Evolutionary conservation across 2,888 invertebrate genomes (phyloP).

Genomic region (Frankliniella fusca): DNA sequence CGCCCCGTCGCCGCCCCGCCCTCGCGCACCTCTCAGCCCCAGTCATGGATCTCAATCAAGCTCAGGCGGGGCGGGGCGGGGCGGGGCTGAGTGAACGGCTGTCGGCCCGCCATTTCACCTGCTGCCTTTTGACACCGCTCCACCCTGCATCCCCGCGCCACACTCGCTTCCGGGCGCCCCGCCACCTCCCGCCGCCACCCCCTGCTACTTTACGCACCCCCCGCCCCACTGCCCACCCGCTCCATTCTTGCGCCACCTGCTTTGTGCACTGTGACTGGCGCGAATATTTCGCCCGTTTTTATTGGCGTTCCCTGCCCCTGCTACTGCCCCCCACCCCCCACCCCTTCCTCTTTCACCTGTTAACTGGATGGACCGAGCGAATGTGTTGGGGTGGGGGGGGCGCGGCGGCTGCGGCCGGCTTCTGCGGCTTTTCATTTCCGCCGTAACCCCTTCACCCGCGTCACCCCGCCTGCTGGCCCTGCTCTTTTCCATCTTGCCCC

Average conservation of each 20-base stretch:
- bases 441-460: too few species aligned
- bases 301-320: not conserved
- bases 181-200: not conserved
- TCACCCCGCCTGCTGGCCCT: not conserved
- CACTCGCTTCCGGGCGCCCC: not conserved
- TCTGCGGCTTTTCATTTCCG: too few species aligned
- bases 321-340: not conserved
- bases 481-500: not conserved
- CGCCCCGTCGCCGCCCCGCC: not conserved
- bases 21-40: not conserved
- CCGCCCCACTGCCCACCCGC: not conserved
- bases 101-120: not conserved
- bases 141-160: not conserved
- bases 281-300: slow-evolving; percentile 12
- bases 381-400: too few species aligned
- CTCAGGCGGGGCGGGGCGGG: not conserved
- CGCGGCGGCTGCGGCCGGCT: too few species aligned
- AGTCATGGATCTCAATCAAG: slow-evolving; percentile 1
- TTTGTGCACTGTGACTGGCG: not conserved
- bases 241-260: not conserved
- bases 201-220: not conserved
- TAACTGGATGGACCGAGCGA: too few species aligned
- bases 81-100: not conserved
- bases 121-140: not conserved
- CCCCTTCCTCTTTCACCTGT: not conserved